Evolutionary conservation across 2,797 vertebrate species (phyloP).

Genomic region (Coregonus sp.): DNA sequence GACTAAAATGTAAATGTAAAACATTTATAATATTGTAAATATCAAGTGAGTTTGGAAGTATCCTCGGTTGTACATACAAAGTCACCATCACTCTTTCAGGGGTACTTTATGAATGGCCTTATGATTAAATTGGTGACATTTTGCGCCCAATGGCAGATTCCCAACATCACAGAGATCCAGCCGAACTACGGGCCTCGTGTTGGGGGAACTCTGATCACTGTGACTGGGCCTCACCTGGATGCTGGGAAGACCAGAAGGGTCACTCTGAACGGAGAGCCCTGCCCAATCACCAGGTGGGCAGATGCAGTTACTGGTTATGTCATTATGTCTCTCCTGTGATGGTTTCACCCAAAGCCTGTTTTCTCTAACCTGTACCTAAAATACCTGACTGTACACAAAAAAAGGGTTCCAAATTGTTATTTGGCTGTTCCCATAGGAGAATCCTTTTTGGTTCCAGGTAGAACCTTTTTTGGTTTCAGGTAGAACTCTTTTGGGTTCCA

Average conservation of each 20-base stretch:
- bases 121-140: background rate
- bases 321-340: background rate
- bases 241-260: conserved; percentile 82
- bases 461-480: too few species aligned
- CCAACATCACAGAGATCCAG: conserved; percentile 78
- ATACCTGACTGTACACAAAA: background rate
- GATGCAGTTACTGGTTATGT: background rate
- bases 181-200: conserved; percentile 87
- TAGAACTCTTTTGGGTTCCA: too few species aligned
- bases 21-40: background rate
- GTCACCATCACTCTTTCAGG: background rate
- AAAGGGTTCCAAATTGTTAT: too few species aligned
- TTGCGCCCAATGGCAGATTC: conserved; percentile 72
- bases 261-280: conserved; percentile 81
- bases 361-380: background rate
- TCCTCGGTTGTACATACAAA: conserved; percentile 4
- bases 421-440: too few species aligned
- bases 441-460: too few species aligned
- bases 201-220: conserved; percentile 86
- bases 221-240: conserved; percentile 80
- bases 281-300: conserved; percentile 73
- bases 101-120: background rate
- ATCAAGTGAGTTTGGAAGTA: background rate
- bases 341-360: background rate
- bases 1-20: too few species aligned